Base-by-base conservation (phyloP, 2,797 vertebrate species). In the Smutsia gigantea region DNA sequence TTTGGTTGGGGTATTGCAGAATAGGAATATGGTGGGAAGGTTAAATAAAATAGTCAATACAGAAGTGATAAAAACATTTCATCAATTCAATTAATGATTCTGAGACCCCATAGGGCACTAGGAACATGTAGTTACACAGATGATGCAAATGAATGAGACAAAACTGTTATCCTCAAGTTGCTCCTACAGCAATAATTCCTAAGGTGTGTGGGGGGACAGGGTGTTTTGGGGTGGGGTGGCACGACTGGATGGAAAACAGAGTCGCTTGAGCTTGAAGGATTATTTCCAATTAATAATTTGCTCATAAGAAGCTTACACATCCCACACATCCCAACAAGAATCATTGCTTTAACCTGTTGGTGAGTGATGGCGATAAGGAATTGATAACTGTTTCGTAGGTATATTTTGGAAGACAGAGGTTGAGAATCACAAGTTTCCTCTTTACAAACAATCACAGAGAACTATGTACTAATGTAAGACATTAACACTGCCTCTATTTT, bases 81-180 rank as follows among this genome's bases (percentile, higher is more conserved):
- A 69, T 53, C 83, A 78, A 91, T 29, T 96, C n/a, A n/a, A n/a
- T 37, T 55, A 81, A 27, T 72, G 87, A 59, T 96, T 84, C 71
- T 87, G 39, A 93, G 29, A 86, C 55, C 10, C 9, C 31, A 63
- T 13, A 37, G n/a, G 59, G 1, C 19, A 75, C 25, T 71, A 83
- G 55, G 37, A 74, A 59, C 4, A 18, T 8, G n/a, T 4, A 72
- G 39, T 39, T 66, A 46, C 2, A 61, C 8, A 72, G 29, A 51
- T n/a, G 5, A 75, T 81, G 6, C 3, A n/a, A 74, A 15, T 31
- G 29, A 79, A 39, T 87, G 42, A 61, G 14, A 75, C 8, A 59
- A 88, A 93, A 64, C 12, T 13, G 17, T 37, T 9, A 8, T 51
- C 31, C 13, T 93, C 37, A 57, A 34, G 29, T 57, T 49, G 5